phyloP scores from a whole-genome alignment of 2,113 vertebrate genomes.

The Chrysochloris asiatica region DNA sequence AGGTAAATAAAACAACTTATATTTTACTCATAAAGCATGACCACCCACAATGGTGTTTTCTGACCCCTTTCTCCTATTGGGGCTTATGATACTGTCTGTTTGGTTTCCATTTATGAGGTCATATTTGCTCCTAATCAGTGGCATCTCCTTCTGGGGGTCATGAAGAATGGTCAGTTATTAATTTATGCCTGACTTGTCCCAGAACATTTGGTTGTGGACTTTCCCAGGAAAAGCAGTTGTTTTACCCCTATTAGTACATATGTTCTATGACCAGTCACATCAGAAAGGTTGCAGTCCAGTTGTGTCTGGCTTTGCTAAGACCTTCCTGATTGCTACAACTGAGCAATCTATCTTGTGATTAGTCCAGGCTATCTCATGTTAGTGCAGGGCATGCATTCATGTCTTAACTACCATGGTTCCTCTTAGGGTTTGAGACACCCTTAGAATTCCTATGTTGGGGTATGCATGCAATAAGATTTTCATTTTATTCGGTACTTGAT shows the following conservation, averaged over 20 bases:
- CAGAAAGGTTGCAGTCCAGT: neutral
- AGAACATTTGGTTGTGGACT: neutral
- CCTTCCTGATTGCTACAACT: neutral
- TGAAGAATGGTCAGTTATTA: slow-evolving; percentile 4
- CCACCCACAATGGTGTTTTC: neutral
- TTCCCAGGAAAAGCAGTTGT: neutral
- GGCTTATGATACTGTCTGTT: neutral
- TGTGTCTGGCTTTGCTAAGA: neutral
- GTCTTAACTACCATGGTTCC: neutral
- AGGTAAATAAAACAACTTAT: neutral
- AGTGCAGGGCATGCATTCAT: neutral
- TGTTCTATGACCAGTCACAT: neutral
- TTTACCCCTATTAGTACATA: neutral
- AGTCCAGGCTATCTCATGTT: neutral
- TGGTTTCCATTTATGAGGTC: neutral
- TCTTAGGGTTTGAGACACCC: neutral
- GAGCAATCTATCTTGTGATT: neutral
- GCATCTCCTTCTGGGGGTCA: neutral
- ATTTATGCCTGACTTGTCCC: neutral
- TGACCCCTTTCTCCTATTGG: neutral
- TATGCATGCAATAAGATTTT: neutral
- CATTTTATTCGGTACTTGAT: neutral
- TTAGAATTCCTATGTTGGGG: neutral
- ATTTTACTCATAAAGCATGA: neutral
- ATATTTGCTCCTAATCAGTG: neutral